phyloP scores from a whole-genome alignment of 2,113 vertebrate genomes.

The Riparia riparia region DNA sequence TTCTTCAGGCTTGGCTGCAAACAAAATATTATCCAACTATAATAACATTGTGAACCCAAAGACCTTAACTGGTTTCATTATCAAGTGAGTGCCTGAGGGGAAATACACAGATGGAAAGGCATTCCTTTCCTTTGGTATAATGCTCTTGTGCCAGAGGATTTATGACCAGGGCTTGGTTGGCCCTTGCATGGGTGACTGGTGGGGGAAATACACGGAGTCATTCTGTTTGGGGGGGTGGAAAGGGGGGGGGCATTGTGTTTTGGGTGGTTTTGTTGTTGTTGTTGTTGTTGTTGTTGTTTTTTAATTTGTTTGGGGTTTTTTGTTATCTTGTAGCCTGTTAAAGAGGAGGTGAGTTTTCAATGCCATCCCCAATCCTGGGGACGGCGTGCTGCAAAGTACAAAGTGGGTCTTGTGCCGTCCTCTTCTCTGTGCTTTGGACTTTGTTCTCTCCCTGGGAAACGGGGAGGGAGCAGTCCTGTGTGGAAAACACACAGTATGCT shows the following conservation, averaged over 20 bases:
- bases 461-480: not conserved
- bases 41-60: constrained; percentile 69
- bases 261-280: no score
- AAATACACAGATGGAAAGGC: constrained; percentile 66
- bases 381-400: not conserved
- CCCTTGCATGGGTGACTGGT: not conserved
- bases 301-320: no score
- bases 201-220: not conserved
- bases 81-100: constrained; percentile 63
- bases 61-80: constrained; percentile 73
- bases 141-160: constrained; percentile 52
- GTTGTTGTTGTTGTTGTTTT: no score
- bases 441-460: not conserved
- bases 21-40: constrained; percentile 63
- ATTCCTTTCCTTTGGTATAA: constrained; percentile 66
- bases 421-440: not conserved
- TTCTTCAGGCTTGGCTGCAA: constrained; percentile 62
- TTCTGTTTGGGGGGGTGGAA: not conserved
- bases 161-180: constrained; percentile 10
- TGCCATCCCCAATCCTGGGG: not conserved
- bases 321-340: not conserved
- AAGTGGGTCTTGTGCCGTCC: not conserved
- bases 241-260: no score
- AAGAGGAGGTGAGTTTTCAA: not conserved
- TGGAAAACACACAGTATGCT: not conserved